These are phyloP conservation scores for Hippoglossus stenolepis DNA, from an alignment of 2,113 vertebrate genomes.

Conservation along the genomic window DNA sequence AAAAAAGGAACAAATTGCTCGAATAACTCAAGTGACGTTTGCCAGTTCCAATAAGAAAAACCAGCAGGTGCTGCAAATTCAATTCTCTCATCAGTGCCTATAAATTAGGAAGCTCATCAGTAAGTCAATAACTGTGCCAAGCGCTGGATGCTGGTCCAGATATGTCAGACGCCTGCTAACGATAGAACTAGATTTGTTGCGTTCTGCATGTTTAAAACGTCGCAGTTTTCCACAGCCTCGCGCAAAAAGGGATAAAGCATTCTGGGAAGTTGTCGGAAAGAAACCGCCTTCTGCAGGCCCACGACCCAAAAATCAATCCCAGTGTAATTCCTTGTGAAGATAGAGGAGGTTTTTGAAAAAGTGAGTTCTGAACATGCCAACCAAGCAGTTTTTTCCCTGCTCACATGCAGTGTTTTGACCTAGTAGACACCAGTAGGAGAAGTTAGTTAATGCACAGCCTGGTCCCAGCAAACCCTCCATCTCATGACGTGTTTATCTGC, in stretches of 20 bases:
- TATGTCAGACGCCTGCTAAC: conserved; percentile 4
- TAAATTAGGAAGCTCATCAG: conserved; percentile 1
- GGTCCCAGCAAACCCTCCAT: conserved; percentile 16
- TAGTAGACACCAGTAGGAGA: conserved; percentile 39
- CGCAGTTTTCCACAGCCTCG: neutral
- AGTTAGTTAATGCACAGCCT: conserved; percentile 41
- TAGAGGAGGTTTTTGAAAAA: conserved; percentile 18
- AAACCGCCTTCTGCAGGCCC: conserved; percentile 24
- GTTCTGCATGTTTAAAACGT: neutral
- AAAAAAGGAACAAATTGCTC: neutral
- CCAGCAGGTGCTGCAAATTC: neutral
- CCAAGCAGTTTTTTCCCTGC: conserved; percentile 47
- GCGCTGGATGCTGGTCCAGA: conserved; percentile 1
- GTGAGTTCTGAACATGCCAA: conserved; percentile 64
- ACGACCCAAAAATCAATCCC: conserved; percentile 8
- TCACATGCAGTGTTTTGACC: conserved; percentile 40
- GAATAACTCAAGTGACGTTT: neutral
- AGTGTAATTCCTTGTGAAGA: conserved; percentile 34
- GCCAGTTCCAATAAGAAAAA: neutral
- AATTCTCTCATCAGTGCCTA: neutral
- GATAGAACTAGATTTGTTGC: neutral
- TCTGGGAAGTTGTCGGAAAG: neutral
- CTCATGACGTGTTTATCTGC: neutral
- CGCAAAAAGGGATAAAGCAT: conserved; percentile 6
- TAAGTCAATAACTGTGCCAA: conserved; percentile 3